Evolutionary conservation across 2,113 vertebrate genomes (phyloP).

Genomic region (Nettapus auritus): DNA sequence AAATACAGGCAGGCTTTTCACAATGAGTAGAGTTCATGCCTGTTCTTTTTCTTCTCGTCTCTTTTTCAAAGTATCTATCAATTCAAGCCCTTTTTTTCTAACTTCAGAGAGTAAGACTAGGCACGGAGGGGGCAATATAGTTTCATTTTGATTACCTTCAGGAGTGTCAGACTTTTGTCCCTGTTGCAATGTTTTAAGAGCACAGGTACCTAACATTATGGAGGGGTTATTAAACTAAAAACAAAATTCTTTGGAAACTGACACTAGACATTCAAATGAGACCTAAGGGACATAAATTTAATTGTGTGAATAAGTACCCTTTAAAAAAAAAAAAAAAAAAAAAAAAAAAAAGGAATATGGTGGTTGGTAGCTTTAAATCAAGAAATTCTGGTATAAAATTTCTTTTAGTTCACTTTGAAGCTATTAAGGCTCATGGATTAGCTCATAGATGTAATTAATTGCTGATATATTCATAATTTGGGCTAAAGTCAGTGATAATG

Average conservation of each 20-base stretch:
- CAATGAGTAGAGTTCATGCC: too few species aligned
- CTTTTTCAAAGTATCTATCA: background rate
- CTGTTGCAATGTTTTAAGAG: background rate
- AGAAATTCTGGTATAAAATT: background rate
- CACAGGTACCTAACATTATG: too few species aligned
- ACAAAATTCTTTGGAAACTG: background rate
- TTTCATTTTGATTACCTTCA: background rate
- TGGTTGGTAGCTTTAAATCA: background rate
- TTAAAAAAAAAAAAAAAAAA: background rate
- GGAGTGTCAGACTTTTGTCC: background rate
- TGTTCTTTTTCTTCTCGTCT: background rate
- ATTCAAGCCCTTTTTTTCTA: background rate
- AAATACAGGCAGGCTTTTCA: background rate
- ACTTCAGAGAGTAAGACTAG: background rate
- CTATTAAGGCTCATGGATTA: background rate
- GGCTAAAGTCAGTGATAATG: background rate
- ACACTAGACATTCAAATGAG: background rate
- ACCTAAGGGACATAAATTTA: background rate
- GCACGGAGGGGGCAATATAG: background rate
- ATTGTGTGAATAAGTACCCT: background rate
- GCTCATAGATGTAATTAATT: background rate
- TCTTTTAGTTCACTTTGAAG: background rate
- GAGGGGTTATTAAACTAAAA: background rate
- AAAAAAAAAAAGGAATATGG: background rate
- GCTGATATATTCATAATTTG: background rate